Base-by-base conservation (phyloP, 2,888 invertebrate genomes). In the Lochmaea capreae region DNA sequence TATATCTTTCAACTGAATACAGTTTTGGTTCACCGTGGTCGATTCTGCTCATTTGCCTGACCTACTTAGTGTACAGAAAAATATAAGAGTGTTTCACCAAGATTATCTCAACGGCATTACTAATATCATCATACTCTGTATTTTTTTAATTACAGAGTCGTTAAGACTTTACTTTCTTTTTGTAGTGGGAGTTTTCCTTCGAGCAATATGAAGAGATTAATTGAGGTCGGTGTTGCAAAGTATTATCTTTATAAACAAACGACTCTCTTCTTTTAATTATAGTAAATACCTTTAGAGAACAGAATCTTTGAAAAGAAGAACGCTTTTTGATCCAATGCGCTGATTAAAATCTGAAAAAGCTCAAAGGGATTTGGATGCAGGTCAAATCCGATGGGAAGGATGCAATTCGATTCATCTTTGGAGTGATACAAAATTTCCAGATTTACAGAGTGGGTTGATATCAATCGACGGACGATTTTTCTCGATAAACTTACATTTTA, bases 231-330 rank as follows among this genome's bases (percentile, higher is more conserved):
- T 8, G 49, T 49, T 49, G 49, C n/a, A 14, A n/a, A n/a, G 49
- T n/a, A 49, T 49, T 49, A 49, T 14, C n/a, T 49, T n/a, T 54
- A 54, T 54, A 54, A 54, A 54, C 10, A 54, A 54, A 54, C 16
- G 18, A 9, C 16, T 54, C n/a, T n/a, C n/a, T 12, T 12, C 8
- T n/a, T 49, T 49, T n/a, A 49, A 49, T 49, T 49, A 49, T n/a
- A 5, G n/a, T 49, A n/a, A 49, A 49, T 49, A 49, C 14, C 8
- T n/a, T 49, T 6, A 49, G 5, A 49, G 4, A 49, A 11, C n/a
- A 46, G 12, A 12, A 46, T 46, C 0, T 46, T 54, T 2, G 10
- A 54, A 54, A 54, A 18, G 3, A 3, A 18, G 18, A 54, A 54
- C 18, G 16, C n/a, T 54, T 6, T 18, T 16, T 9, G 10, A 16